These are phyloP conservation scores for Drosophila colorata DNA, from an alignment of 2,888 invertebrate genomes.

Conservation along the genomic window DNA sequence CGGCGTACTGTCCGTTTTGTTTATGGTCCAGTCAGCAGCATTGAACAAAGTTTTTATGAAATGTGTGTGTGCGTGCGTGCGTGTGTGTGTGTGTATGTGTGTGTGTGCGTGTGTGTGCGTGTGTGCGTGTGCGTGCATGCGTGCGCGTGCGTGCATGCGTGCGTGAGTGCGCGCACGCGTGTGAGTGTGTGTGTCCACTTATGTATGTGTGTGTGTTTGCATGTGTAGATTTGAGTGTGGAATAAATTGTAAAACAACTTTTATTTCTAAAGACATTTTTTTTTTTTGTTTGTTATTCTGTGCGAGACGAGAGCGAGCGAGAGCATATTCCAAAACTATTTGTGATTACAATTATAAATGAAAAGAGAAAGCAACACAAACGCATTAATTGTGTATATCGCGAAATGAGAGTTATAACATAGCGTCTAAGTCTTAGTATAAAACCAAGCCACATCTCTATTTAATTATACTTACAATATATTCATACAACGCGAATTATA, in stretches of 20 bases:
- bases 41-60: constrained; percentile 38
- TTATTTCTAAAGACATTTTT: constrained; percentile 33
- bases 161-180: too few species aligned
- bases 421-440: constrained; percentile 46
- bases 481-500: constrained; percentile 9
- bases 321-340: constrained; percentile 78
- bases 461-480: constrained; percentile 23
- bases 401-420: constrained; percentile 49
- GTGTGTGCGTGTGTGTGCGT: constrained; percentile 14
- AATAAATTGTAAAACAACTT: constrained; percentile 15
- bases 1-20: constrained; percentile 20
- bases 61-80: constrained; percentile 7
- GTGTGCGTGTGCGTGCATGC: constrained; percentile 14
- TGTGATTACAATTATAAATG: constrained; percentile 76
- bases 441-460: constrained; percentile 39
- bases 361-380: constrained; percentile 65
- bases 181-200: background rate
- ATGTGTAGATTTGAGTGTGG: constrained; percentile 25
- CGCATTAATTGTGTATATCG: constrained; percentile 55
- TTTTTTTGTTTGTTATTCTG: constrained; percentile 21
- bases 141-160: too few species aligned
- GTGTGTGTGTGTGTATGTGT: background rate
- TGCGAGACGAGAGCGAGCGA: constrained; percentile 19
- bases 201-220: constrained; percentile 5
- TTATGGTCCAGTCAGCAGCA: constrained; percentile 37